Conservation (phyloP, 2,113 vertebrate species). For the Neogobius melanostomus region DNA sequence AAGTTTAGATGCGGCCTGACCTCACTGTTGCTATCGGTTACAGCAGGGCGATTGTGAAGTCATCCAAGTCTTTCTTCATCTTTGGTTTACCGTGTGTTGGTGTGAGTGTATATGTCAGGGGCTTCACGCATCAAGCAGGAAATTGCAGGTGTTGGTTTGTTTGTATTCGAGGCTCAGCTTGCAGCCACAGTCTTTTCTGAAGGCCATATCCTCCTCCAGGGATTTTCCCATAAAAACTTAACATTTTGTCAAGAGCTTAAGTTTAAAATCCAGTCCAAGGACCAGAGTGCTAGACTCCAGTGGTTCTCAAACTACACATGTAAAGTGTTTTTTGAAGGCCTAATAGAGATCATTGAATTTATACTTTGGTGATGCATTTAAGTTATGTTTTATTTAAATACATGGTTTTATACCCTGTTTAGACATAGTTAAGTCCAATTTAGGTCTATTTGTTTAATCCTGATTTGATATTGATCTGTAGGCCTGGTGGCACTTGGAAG, state of each 20-base stretch:
- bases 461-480: too few species aligned
- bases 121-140: constrained; percentile 68
- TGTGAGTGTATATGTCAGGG: constrained; percentile 57
- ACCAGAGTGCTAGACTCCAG: constrained; percentile 1
- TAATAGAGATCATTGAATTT: too few species aligned
- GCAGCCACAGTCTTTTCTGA: constrained; percentile 62
- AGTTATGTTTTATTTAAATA: too few species aligned
- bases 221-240: constrained; percentile 46
- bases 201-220: constrained; percentile 61
- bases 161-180: constrained; percentile 68
- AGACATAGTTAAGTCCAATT: too few species aligned
- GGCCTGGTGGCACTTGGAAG: too few species aligned
- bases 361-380: too few species aligned
- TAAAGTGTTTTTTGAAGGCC: too few species aligned
- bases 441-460: not conserved
- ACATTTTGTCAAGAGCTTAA: constrained; percentile 43
- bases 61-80: constrained; percentile 60
- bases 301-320: not conserved
- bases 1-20: constrained; percentile 58
- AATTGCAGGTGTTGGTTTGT: constrained; percentile 77
- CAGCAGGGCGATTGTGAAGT: constrained; percentile 62
- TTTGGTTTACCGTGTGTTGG: constrained; percentile 26
- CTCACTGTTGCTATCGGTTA: constrained; percentile 73
- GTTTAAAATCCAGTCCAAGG: constrained; percentile 31
- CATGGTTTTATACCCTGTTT: too few species aligned